These are phyloP conservation scores for Oncorhynchus mykiss DNA, from an alignment of 2,113 vertebrate species.

Conservation along the genomic window DNA sequence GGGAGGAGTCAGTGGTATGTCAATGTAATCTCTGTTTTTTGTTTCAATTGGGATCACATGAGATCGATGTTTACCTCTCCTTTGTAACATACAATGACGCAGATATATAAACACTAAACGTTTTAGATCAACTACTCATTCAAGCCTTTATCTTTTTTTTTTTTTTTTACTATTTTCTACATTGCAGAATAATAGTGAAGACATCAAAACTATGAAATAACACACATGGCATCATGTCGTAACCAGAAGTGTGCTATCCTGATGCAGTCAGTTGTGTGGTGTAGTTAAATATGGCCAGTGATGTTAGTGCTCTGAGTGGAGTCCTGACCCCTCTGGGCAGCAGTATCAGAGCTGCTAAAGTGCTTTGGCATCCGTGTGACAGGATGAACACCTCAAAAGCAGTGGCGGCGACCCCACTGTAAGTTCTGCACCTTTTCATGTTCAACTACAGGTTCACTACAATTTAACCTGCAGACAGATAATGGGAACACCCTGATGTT, in stretches of 20 bases:
- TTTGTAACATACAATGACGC: too few relatives aligned
- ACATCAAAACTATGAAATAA: too few relatives aligned
- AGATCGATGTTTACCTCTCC: too few relatives aligned
- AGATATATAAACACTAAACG: too few relatives aligned
- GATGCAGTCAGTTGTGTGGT: slow-evolving; percentile 54
- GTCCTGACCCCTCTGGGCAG: slow-evolving; percentile 63
- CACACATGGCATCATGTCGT: too few relatives aligned
- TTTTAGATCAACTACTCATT: too few relatives aligned
- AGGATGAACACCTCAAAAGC: slow-evolving; percentile 78
- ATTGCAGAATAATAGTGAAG: too few relatives aligned
- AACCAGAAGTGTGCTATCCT: slow-evolving; percentile 30
- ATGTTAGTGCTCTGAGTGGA: slow-evolving; percentile 56
- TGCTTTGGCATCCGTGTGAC: slow-evolving; percentile 69
- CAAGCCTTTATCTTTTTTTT: too few relatives aligned
- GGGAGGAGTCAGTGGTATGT: too few relatives aligned
- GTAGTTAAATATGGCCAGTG: slow-evolving; percentile 64
- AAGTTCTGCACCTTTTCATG: slow-evolving; percentile 75
- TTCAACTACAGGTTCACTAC: slow-evolving; percentile 72
- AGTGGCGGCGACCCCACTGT: slow-evolving; percentile 51
- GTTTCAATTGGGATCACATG: too few relatives aligned
- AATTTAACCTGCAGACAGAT: slow-evolving; percentile 71
- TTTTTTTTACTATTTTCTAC: too few relatives aligned
- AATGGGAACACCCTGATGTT: slow-evolving; percentile 63
- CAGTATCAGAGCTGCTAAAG: slow-evolving; percentile 54
- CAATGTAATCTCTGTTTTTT: too few relatives aligned